Evolutionary conservation across 2,888 invertebrate genomes (phyloP).

Genomic region (Megaustenia siamemsis): DNA sequence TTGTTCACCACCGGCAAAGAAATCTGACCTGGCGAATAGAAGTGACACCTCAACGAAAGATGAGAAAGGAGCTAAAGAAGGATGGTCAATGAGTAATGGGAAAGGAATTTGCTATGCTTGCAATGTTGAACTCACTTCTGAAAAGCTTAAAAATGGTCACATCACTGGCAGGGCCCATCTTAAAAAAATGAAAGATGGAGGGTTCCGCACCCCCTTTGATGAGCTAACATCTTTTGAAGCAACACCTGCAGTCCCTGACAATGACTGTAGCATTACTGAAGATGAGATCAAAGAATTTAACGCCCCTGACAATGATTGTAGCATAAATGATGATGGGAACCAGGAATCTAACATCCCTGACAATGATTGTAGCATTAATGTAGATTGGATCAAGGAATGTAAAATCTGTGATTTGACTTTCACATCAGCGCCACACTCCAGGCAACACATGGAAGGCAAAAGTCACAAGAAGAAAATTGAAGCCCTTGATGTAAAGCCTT

Average conservation of each 20-base stretch:
- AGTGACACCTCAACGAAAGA: neutral
- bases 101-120: neutral
- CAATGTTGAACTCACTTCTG: conserved; percentile 1
- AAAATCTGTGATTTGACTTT: neutral
- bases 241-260: neutral
- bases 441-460: neutral
- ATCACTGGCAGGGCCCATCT: conserved; percentile 16
- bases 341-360: neutral
- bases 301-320: neutral
- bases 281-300: neutral
- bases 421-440: neutral
- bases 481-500: neutral
- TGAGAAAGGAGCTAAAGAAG: neutral
- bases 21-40: neutral
- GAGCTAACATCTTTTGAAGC: neutral
- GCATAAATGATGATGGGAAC: too few species aligned
- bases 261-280: too few species aligned
- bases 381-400: neutral
- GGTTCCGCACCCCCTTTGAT: too few species aligned
- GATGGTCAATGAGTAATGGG: conserved; percentile 5
- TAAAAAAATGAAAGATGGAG: conserved; percentile 10
- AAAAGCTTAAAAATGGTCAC: neutral
- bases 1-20: neutral
- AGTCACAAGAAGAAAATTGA: neutral
- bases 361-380: too few species aligned